Percentiles rank a stretch among this genome's conserved stretches.
Conservation (phyloP, 2,888 invertebrate species). For the Brachyptera risi region DNA sequence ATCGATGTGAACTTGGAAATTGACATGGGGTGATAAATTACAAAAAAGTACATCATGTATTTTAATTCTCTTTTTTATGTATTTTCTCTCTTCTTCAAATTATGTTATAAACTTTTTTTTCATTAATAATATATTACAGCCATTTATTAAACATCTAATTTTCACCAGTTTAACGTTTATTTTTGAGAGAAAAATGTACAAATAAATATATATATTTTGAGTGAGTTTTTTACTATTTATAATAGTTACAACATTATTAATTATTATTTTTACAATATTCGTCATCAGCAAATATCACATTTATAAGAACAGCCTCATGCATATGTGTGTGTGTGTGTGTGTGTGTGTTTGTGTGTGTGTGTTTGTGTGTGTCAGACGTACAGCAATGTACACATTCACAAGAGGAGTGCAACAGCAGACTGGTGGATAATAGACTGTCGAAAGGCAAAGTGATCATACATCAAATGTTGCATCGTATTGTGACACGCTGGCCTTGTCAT, state of each 20-base stretch:
- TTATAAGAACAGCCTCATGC: constrained; percentile 46
- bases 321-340: no score
- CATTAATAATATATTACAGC: constrained; percentile 33
- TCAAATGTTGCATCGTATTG: no score
- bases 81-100: constrained; percentile 39
- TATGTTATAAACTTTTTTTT: constrained; percentile 28
- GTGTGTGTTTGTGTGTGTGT: no score
- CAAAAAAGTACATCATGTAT: background rate
- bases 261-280: constrained; percentile 22
- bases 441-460: no score
- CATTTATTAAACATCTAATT: constrained; percentile 39
- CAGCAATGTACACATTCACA: no score
- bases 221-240: constrained; percentile 25
- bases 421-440: no score
- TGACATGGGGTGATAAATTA: background rate
- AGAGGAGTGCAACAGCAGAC: no score
- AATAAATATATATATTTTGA: constrained; percentile 42
- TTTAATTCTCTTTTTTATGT: constrained; percentile 41
- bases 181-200: constrained; percentile 43
- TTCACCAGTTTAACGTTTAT: constrained; percentile 43
- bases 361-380: no score
- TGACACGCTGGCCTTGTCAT: no score
- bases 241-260: constrained; percentile 25
- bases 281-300: constrained; percentile 45
- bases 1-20: no score